Percentiles rank a stretch among this genome's conserved stretches.
Evolutionary conservation across 2,888 invertebrate species (phyloP).

Genomic region (Balanococcus diminutus): DNA sequence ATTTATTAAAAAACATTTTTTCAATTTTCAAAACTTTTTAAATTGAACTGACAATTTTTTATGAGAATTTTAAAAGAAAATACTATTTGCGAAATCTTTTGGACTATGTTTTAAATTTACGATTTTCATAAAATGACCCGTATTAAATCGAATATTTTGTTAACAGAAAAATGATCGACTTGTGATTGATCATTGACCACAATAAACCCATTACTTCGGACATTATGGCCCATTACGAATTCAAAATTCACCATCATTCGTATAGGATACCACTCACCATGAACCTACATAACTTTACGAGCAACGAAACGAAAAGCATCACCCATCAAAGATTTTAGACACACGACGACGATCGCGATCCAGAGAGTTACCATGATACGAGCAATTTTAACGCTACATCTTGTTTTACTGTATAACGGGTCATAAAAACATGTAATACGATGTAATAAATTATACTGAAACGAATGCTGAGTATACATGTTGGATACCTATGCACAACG

Average conservation of each 20-base stretch:
- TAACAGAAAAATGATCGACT: neutral
- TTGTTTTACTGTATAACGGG: neutral
- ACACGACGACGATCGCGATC: neutral
- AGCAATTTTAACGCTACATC: neutral
- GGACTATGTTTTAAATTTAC: no score
- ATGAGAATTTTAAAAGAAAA: no score
- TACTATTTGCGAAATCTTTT: no score
- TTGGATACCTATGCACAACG: neutral
- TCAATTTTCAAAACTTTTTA: no score
- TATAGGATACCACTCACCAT: neutral
- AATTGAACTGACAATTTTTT: no score
- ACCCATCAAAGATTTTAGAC: neutral
- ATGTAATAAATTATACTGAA: neutral
- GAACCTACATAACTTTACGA: no score
- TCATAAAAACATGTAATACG: neutral
- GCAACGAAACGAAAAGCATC: no score
- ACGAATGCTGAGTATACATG: neutral
- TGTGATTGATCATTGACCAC: neutral
- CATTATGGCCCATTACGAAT: neutral
- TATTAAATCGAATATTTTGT: neutral
- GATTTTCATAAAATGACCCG: neutral
- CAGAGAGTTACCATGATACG: neutral
- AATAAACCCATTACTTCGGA: neutral
- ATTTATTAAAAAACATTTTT: no score
- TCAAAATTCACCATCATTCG: neutral